Evolutionary conservation across 2,888 invertebrate genomes (phyloP).

Genomic region (Abrostola tripartita): DNA sequence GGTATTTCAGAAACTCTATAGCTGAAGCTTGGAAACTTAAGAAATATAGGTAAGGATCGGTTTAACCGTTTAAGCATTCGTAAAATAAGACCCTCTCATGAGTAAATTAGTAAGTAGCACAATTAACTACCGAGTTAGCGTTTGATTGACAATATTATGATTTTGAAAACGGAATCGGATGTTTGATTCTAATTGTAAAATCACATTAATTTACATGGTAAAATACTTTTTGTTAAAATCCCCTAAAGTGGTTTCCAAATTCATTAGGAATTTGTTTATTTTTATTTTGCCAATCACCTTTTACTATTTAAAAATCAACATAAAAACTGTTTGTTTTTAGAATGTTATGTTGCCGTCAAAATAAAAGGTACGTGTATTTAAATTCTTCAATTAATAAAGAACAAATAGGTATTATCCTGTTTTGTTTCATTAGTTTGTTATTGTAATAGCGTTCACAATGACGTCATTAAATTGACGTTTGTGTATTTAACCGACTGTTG

Average conservation of each 20-base stretch:
- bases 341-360: neutral
- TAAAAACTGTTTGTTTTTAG: neutral
- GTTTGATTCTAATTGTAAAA: too few species aligned
- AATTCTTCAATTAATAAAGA: neutral
- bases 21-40: neutral
- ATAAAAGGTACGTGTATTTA: neutral
- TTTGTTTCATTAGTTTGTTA: slow-evolving; percentile 1
- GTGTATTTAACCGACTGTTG: slow-evolving; percentile 3
- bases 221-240: too few species aligned
- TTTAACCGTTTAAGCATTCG: too few species aligned
- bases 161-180: too few species aligned
- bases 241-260: too few species aligned
- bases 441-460: slow-evolving; percentile 16
- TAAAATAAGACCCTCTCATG: too few species aligned
- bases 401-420: slow-evolving; percentile 15
- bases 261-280: too few species aligned
- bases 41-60: neutral
- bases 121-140: too few species aligned
- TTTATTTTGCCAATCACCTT: neutral
- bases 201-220: too few species aligned
- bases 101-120: too few species aligned
- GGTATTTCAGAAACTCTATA: neutral
- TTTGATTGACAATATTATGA: too few species aligned
- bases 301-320: neutral
- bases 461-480: slow-evolving; percentile 16